Base-by-base conservation (phyloP, 2,888 invertebrate genomes). In the Phyllotreta striolata region DNA sequence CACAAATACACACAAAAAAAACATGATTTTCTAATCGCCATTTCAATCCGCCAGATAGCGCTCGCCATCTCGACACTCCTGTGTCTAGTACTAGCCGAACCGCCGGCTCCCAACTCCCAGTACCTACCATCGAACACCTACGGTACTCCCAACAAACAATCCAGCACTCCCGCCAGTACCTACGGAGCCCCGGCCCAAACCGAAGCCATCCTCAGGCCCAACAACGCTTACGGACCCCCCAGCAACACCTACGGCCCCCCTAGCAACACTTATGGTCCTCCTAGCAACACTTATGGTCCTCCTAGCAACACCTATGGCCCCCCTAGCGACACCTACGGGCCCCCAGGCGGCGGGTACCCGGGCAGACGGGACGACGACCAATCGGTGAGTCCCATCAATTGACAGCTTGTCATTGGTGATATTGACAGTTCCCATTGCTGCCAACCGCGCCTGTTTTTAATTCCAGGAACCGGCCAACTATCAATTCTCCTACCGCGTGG, bases 401-500 rank as follows among this genome's bases (percentile, higher is more conserved):
- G 9, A 47, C 34, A 41, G 34, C n/a, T n/a, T n/a, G n/a, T n/a
- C n/a, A n/a, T n/a, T n/a, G n/a, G n/a, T n/a, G n/a, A n/a, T n/a
- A n/a, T n/a, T n/a, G n/a, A n/a, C n/a, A n/a, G n/a, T n/a, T n/a
- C n/a, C n/a, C n/a, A n/a, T n/a, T n/a, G n/a, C n/a, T n/a, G n/a
- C n/a, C n/a, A n/a, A n/a, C n/a, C n/a, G n/a, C n/a, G n/a, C n/a
- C n/a, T n/a, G n/a, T n/a, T n/a, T n/a, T 64, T 64, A 38, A 38
- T 65, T 70, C 3, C 62, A 81, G 81, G 80, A 80, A 73, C 81
- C 81, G 37, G 81, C 81, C 55, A 81, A 88, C 78, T 89, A 89
- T 81, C 86, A 88, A 1, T 90, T 89, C 78, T 86, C 88, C 13
- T 90, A 89, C 77, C 83, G 84, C 43, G 89, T 90, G 0, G 85